Conservation (phyloP, 2,888 invertebrate species). For the Exephanes ischioxanthus region DNA sequence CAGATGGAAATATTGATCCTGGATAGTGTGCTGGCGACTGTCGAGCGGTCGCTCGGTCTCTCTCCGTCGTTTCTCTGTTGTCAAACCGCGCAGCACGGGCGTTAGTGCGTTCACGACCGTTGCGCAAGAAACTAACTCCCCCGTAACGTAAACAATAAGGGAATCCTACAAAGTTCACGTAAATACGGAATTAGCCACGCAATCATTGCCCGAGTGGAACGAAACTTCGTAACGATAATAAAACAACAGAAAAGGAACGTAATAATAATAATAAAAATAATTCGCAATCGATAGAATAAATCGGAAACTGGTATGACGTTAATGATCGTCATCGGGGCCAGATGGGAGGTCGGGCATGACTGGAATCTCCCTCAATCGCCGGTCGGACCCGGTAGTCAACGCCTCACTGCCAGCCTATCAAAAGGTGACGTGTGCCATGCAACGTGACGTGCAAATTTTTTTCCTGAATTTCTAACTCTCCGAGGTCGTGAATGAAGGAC, state of each 20-base stretch:
- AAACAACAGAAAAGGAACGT: conserved; percentile 1
- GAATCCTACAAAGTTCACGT: conserved; percentile 16
- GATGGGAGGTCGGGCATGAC: conserved; percentile 9
- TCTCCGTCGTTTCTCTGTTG: conserved; percentile 72
- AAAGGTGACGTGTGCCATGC: conserved; percentile 29
- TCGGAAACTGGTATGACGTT: background rate
- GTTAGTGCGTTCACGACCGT: conserved; percentile 62
- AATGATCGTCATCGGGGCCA: conserved; percentile 34
- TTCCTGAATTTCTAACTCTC: background rate
- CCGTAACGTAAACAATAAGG: conserved; percentile 41
- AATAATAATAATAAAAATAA: background rate
- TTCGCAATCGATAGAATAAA: background rate
- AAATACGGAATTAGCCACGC: background rate
- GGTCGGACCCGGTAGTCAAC: conserved; percentile 37
- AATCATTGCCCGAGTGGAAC: background rate
- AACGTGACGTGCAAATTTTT: conserved; percentile 38
- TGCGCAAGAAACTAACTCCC: conserved; percentile 39
- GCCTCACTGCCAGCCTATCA: conserved; percentile 29
- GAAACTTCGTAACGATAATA: background rate
- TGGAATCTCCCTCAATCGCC: conserved; percentile 18
- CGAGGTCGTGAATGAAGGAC: background rate
- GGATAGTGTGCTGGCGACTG: conserved; percentile 69
- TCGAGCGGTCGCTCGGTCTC: conserved; percentile 58
- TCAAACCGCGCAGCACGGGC: conserved; percentile 71
- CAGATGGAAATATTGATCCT: conserved; percentile 83